Conservation (phyloP, 2,888 invertebrate species). For the Arctia plantaginis region DNA sequence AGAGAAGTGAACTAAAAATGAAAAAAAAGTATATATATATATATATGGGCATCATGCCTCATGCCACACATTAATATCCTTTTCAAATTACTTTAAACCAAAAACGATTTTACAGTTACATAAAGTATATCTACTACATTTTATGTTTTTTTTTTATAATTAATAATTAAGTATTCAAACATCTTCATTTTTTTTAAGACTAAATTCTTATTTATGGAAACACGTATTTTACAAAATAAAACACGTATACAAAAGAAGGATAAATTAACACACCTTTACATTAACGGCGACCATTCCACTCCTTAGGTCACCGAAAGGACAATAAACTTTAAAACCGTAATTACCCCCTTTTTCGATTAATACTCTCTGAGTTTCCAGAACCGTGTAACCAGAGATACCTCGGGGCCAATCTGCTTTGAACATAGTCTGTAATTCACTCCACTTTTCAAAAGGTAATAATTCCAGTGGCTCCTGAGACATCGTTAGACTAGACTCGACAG, state of each 20-base stretch:
- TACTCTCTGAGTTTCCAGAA: conserved; percentile 67
- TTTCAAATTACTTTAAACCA: too few species aligned
- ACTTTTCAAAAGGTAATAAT: conserved; percentile 54
- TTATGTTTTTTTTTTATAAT: too few species aligned
- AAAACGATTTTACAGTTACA: too few species aligned
- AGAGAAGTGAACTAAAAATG: too few species aligned
- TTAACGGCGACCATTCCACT: conserved; percentile 72
- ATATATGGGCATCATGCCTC: too few species aligned
- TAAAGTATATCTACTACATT: too few species aligned
- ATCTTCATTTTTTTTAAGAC: too few species aligned
- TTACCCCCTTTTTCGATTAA: conserved; percentile 61
- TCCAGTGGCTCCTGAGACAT: conserved; percentile 48
- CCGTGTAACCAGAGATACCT: conserved; percentile 66
- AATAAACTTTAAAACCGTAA: conserved; percentile 71
- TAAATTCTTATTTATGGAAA: too few species aligned
- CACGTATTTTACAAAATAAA: too few species aligned
- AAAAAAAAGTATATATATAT: too few species aligned
- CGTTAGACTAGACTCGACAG: background rate
- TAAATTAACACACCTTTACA: conserved; percentile 58
- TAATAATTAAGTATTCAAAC: too few species aligned
- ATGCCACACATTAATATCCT: too few species aligned
- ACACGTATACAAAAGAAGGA: background rate
- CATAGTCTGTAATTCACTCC: conserved; percentile 57
- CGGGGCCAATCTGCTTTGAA: conserved; percentile 64
- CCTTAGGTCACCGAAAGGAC: conserved; percentile 70